Conservation (phyloP, 2,113 vertebrate genomes). For the Chaetura pelagica region DNA sequence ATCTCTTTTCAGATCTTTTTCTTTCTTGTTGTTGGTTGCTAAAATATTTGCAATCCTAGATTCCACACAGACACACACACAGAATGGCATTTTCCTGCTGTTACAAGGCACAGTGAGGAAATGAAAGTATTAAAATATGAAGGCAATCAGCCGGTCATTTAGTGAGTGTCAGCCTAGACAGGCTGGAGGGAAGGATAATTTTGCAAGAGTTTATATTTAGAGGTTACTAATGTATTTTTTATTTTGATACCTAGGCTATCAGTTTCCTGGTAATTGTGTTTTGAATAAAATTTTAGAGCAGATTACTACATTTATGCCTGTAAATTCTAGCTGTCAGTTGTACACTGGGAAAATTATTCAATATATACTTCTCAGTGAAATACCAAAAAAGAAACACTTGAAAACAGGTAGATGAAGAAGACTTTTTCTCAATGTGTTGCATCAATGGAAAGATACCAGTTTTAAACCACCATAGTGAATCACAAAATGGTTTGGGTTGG, state of each 20-base stretch:
- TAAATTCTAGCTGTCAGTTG: neutral
- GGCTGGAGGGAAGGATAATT: constrained; percentile 20
- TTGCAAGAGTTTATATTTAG: neutral
- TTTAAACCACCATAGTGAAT: neutral
- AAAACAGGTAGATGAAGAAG: neutral
- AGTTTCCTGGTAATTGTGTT: constrained; percentile 9
- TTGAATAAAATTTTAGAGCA: neutral
- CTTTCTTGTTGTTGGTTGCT: neutral
- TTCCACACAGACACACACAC: neutral
- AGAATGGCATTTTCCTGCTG: neutral
- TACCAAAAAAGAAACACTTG: neutral
- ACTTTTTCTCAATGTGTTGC: neutral
- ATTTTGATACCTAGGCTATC: neutral
- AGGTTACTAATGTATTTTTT: neutral
- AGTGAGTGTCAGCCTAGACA: constrained; percentile 41
- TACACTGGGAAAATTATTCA: neutral
- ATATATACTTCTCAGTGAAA: neutral
- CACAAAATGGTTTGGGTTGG: neutral
- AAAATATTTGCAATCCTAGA: constrained; percentile 29
- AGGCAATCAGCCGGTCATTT: constrained; percentile 26
- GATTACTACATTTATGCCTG: neutral
- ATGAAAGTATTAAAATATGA: constrained; percentile 38
- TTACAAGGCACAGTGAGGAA: constrained; percentile 12
- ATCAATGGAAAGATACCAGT: neutral
- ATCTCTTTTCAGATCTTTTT: neutral